A percentile compares a stretch with the other conserved stretches of the same genome.
phyloP scores from a whole-genome alignment of 2,888 invertebrate species.

The Luperina nickerlii region DNA sequence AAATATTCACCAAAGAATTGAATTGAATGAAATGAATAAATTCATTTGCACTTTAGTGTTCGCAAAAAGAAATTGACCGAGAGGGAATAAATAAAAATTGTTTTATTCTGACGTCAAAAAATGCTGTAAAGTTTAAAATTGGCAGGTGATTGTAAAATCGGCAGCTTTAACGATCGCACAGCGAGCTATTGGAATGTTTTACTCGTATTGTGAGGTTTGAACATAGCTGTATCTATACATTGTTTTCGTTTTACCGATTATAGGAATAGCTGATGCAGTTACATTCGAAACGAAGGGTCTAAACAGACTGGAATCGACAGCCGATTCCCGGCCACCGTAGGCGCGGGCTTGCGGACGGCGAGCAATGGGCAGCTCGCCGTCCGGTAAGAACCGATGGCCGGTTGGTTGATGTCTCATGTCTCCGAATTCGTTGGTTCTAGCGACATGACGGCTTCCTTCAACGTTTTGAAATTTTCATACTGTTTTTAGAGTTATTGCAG shows the following conservation, averaged over 20 bases:
- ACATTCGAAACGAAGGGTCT: not conserved
- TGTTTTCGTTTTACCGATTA: not conserved
- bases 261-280: not conserved
- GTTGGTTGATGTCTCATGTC: not conserved
- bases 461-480: not conserved
- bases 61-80: conserved; percentile 45
- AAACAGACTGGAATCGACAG: too few relatives aligned
- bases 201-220: conserved; percentile 8
- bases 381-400: too few relatives aligned
- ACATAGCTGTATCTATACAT: not conserved
- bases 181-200: conserved; percentile 9
- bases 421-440: not conserved
- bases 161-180: conserved; percentile 19
- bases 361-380: too few relatives aligned
- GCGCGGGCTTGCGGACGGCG: too few relatives aligned
- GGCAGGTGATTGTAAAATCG: conserved; percentile 50
- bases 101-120: conserved; percentile 42
- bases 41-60: conserved; percentile 44
- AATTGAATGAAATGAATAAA: conserved; percentile 62
- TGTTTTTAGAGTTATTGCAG: not conserved
- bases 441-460: not conserved
- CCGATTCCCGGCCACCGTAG: too few relatives aligned
- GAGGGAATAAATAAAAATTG: conserved; percentile 47
- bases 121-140: conserved; percentile 41
- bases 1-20: conserved; percentile 46